Evolutionary conservation across 2,113 vertebrate species (phyloP).

Genomic region (Chamaetylas fuelleborni): DNA sequence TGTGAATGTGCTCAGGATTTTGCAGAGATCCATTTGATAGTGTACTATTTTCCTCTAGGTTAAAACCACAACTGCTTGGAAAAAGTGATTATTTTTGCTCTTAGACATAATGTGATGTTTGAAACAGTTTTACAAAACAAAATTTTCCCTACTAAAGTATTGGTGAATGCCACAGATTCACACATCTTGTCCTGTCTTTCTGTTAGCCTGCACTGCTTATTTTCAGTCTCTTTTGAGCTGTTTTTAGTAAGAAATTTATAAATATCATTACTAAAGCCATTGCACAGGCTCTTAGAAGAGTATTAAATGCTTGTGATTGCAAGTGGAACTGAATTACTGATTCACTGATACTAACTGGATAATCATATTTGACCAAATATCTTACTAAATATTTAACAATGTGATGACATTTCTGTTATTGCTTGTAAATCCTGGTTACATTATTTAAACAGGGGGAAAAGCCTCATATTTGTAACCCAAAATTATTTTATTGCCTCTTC

Average conservation of each 20-base stretch:
- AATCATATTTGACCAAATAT: not conserved
- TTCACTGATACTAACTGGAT: slow-evolving; percentile 2
- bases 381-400: not conserved
- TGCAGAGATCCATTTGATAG: not conserved
- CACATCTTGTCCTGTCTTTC: not conserved
- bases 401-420: not conserved
- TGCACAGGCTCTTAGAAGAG: not conserved
- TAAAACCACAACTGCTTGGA: not conserved
- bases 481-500: not conserved
- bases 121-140: not conserved
- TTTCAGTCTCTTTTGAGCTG: not conserved
- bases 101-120: not conserved
- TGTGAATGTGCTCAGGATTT: not conserved
- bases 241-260: not conserved
- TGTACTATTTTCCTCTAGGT: not conserved
- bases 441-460: not conserved
- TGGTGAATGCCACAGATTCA: not conserved
- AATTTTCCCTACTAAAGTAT: not conserved
- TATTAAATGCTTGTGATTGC: not conserved
- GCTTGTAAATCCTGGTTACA: not conserved
- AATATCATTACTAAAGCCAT: not conserved
- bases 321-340: not conserved
- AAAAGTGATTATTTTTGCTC: not conserved
- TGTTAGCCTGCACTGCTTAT: not conserved
- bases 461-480: not conserved